Evolutionary conservation across 2,888 invertebrate genomes (phyloP), one percentile per base, ranked within the genome.

Genomic region (Tholera decimalis): DNA sequence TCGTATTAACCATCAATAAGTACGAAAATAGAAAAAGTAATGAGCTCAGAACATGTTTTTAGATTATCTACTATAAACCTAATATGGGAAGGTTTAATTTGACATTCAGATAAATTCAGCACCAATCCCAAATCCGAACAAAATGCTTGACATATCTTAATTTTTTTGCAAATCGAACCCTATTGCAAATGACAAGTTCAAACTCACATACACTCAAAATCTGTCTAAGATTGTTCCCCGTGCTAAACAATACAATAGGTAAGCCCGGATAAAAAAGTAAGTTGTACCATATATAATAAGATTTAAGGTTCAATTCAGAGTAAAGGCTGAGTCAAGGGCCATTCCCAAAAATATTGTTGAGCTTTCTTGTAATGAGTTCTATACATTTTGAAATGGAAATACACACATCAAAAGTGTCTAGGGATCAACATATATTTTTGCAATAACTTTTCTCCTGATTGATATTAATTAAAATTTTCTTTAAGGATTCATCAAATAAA

Each of bases 281-380:
- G 30, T 33, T 24, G 18, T 8, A 37, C 18, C 11, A 0, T 39
- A 5, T 11, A 0, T 0, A 0, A 0, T 3, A 26, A 3, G 0
- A 0, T 13, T 33, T 61, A 67, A 24, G 50, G 72, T 62, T 28
- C 5, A 39, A 35, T 39, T 51, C 50, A 0, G 15, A 22, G 18
- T 18, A 2, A 22, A 46, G 0, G 18, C 18, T 5, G 5, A 24
- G 4, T 5, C 11, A 30, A 30, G 22, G 26, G 9, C 9, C 1
- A 41, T 51, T 51, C 9, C 13, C 20, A 39, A 55, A 77, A 24
- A 41, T 11, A 15, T 60, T 50, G 41, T 60, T 47, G 54, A 65
- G 57, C 65, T 73, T 67, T 53, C 62, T 49, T 64, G 35, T 71
- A 60, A 66, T 68, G 39, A 61, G 28, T 73, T 70, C 35, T 43